phyloP scores from a whole-genome alignment of 2,113 vertebrate genomes.

The Brevimyrus niger region DNA sequence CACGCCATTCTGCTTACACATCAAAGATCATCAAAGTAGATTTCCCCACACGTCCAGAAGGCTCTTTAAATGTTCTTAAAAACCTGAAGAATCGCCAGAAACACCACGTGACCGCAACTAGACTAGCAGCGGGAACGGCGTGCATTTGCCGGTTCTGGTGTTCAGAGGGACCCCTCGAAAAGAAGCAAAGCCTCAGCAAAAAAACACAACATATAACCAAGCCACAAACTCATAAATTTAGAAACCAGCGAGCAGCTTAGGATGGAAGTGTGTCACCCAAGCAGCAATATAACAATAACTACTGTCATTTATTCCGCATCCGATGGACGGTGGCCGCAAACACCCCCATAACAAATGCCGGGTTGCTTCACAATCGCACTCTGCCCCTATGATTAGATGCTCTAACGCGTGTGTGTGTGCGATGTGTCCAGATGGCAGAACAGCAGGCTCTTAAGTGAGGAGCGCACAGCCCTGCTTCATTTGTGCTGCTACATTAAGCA shows the following conservation, averaged over 20 bases:
- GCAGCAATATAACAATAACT: neutral
- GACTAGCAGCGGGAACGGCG: neutral
- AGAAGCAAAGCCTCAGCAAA: neutral
- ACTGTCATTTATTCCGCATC: neutral
- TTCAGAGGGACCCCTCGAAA: neutral
- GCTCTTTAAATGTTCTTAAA: neutral
- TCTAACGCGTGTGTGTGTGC: neutral
- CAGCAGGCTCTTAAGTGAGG: constrained; percentile 14
- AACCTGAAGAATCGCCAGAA: neutral
- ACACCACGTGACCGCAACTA: neutral
- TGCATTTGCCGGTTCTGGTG: neutral
- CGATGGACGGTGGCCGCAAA: neutral
- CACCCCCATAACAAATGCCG: neutral
- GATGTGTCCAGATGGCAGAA: constrained; percentile 34
- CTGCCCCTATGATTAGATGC: neutral
- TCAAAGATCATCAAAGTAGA: neutral
- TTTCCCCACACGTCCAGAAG: neutral
- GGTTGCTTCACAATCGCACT: neutral
- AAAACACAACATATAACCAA: neutral
- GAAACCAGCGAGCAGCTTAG: neutral
- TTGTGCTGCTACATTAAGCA: constrained; percentile 1
- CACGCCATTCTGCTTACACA: neutral
- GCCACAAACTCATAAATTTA: neutral
- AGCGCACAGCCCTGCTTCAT: neutral
- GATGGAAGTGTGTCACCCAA: neutral